Base-by-base conservation (phyloP, 2,113 vertebrate genomes). In the Condylura cristata region DNA sequence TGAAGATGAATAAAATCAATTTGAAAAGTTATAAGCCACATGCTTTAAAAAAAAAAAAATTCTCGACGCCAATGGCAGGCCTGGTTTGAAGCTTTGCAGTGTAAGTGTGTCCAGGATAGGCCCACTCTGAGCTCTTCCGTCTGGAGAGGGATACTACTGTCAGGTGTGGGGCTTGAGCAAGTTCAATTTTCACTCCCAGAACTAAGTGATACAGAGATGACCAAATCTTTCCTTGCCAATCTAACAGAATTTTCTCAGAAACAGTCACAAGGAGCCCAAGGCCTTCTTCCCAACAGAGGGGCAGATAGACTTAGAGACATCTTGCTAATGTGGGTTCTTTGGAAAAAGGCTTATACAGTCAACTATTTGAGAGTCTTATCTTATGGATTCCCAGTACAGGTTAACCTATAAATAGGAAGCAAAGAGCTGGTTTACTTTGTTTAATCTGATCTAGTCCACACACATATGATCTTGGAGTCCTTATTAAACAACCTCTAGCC, bases 331-430 rank as follows among this genome's bases (percentile, higher is more conserved):
- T 8, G 30, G 20, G 14, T 74, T 60, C 63, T 89, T 56, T 51
- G 24, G 20, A 41, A 92, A 90, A 75, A 90, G 0, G 0, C 16
- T 87, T 30, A 6, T 60, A 58, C 1, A 20, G 48, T 80, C 87
- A 89, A 63, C 75, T 92, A 80, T 28, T n/a, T 90, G 86, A 94
- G 68, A 72, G 4, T 78, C 24, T 22, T 94, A 53, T 48, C 16
- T 75, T 83, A 0, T 56, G 70, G 60, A 66, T 76, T 56, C 30
- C 30, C 24, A 76, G 39, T 2, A 9, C 6, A 60, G 3, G 16
- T 56, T 53, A 82, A 30, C 44, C 24, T 93, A 16, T 34, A 22
- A 32, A 32, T 90, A 26, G 11, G 32, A 4, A 72, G 68, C 17
- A 18, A 74, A 86, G 26, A 84, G 56, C 24, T 0, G 1, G 22